Conservation (phyloP, 2,797 vertebrate species). For the Enteromius radiatus region DNA sequence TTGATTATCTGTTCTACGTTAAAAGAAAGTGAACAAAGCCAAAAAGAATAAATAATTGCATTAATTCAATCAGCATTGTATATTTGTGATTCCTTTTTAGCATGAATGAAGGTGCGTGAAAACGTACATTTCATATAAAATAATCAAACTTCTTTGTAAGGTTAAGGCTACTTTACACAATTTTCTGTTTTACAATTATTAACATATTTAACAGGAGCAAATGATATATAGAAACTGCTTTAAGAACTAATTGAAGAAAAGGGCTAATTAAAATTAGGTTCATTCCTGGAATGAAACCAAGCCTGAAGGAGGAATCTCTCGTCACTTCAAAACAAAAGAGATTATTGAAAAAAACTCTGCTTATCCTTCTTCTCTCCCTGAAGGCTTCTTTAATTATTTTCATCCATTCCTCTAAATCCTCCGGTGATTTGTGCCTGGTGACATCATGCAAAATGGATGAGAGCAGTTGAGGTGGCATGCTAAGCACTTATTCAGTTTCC, state of each 20-base stretch:
- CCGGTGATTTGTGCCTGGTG: constrained; percentile 45
- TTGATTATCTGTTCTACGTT: not conserved
- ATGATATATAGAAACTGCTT: constrained; percentile 25
- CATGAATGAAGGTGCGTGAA: not conserved
- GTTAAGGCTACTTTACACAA: constrained; percentile 19
- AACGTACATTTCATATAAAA: not conserved
- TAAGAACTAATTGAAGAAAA: constrained; percentile 34
- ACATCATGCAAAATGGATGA: constrained; percentile 58
- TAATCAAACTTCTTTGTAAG: not conserved
- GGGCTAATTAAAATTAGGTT: constrained; percentile 47
- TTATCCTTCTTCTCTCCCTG: constrained; percentile 33
- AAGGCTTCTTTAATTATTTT: constrained; percentile 55
- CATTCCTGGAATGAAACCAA: constrained; percentile 35
- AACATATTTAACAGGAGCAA: not conserved
- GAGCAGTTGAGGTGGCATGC: constrained; percentile 49
- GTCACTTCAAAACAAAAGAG: constrained; percentile 49
- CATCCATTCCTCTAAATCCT: constrained; percentile 43
- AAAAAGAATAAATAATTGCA: not conserved
- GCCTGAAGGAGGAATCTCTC: constrained; percentile 41
- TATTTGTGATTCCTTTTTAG: not conserved
- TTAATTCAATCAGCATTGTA: not conserved
- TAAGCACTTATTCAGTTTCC: constrained; percentile 54
- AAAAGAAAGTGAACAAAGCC: not conserved
- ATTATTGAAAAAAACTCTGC: constrained; percentile 43
- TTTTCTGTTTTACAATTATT: constrained; percentile 18